Evolutionary conservation across 2,888 invertebrate species (phyloP).

Genomic region (Oligia latruncula): DNA sequence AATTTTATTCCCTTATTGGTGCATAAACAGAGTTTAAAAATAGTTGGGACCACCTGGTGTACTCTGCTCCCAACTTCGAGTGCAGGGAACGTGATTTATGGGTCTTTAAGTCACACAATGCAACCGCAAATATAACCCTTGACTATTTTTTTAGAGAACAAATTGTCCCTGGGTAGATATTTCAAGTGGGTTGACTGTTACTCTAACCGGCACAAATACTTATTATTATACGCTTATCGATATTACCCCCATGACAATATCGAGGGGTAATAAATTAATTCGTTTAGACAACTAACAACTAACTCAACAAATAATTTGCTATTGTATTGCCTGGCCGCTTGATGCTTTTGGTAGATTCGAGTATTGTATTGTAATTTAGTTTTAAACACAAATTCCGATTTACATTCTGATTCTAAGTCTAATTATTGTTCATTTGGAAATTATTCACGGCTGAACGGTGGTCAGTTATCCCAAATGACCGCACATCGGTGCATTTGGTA

Average conservation of each 20-base stretch:
- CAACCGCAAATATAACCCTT: conserved; percentile 88
- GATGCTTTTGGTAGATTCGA: conserved; percentile 22
- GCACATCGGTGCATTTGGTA: conserved; percentile 61
- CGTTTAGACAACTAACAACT: conserved; percentile 59
- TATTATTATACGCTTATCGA: conserved; percentile 69
- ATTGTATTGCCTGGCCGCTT: conserved; percentile 63
- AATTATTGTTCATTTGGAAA: conserved; percentile 61
- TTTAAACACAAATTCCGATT: conserved; percentile 21
- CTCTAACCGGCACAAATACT: conserved; percentile 54
- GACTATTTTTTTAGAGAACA: conserved; percentile 82
- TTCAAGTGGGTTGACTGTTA: conserved; percentile 74
- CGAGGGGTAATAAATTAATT: conserved; percentile 72
- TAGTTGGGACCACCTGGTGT: conserved; percentile 87
- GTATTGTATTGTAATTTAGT: conserved; percentile 44
- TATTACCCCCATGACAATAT: conserved; percentile 68
- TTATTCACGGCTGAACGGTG: conserved; percentile 63
- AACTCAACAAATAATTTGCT: conserved; percentile 64
- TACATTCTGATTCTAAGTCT: conserved; percentile 17
- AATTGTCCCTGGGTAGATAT: conserved; percentile 75
- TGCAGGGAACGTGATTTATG: conserved; percentile 85
- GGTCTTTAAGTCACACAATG: conserved; percentile 81
- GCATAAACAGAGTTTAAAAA: conserved; percentile 85
- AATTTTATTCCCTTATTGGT: conserved; percentile 84
- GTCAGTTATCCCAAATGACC: conserved; percentile 76
- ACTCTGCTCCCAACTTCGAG: conserved; percentile 79